phyloP scores from a whole-genome alignment of 1,140 invertebrate species.

The Penaeus vannamei region DNA sequence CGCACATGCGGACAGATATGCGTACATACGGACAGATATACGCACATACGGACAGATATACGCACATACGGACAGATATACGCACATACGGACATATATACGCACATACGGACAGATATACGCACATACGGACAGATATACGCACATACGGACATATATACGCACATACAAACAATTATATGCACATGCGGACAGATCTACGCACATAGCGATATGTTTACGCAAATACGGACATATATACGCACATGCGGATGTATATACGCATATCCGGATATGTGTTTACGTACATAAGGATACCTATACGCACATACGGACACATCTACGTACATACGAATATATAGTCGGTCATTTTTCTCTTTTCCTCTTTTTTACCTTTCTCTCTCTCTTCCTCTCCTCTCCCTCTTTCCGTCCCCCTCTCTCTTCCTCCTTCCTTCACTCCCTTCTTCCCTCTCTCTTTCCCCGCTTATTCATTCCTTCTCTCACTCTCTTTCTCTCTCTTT shows the following conservation, averaged over 20 bases:
- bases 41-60: neutral
- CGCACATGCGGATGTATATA: neutral
- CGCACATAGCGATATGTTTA: neutral
- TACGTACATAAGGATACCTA: neutral
- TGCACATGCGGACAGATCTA: neutral
- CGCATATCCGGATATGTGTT: neutral
- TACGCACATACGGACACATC: neutral
- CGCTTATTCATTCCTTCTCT: too few relatives aligned
- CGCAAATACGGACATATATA: neutral
- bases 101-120: neutral
- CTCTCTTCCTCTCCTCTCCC: too few relatives aligned
- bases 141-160: neutral
- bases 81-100: neutral
- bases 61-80: neutral
- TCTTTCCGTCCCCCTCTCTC: too few relatives aligned
- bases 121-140: neutral
- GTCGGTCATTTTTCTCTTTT: neutral
- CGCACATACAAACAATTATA: neutral
- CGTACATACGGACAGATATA: neutral
- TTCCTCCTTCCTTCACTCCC: too few relatives aligned
- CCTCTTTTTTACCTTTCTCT: too few relatives aligned
- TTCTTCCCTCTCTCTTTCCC: too few relatives aligned
- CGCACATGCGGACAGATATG: neutral
- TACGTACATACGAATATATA: neutral
- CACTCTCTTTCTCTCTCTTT: too few relatives aligned